Percentiles rank a stretch among this genome's conserved stretches.
Conservation (phyloP, 2,888 invertebrate genomes). For the Polydesmus complanatus region DNA sequence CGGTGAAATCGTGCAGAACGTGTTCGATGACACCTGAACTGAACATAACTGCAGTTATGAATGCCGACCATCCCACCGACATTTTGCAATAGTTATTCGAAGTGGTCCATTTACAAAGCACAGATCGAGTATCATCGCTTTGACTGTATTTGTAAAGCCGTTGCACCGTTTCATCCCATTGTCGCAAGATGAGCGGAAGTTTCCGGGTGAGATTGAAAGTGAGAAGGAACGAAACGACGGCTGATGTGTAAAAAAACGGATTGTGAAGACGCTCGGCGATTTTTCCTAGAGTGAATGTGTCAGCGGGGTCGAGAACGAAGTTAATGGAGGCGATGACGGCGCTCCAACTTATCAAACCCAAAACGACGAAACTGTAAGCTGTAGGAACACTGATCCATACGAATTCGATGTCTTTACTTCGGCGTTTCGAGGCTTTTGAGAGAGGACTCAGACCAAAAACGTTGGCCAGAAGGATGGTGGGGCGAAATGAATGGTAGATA, state of each 20-base stretch:
- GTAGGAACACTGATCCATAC: not conserved
- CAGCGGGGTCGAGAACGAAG: too few species aligned
- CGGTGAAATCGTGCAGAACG: not conserved
- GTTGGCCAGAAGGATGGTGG: conserved; percentile 5
- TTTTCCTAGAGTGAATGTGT: not conserved
- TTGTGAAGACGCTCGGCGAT: not conserved
- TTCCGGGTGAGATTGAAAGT: not conserved
- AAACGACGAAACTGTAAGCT: too few species aligned
- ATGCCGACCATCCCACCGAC: not conserved
- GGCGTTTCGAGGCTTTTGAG: not conserved
- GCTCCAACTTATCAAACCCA: too few species aligned
- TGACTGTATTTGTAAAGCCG: not conserved
- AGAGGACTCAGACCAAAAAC: conserved; percentile 8
- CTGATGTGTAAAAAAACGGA: not conserved
- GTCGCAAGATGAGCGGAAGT: not conserved
- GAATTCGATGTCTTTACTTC: not conserved
- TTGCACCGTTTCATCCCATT: not conserved
- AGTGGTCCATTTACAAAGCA: too few species aligned
- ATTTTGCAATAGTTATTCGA: not conserved
- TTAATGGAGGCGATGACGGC: too few species aligned
- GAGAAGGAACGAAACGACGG: not conserved
- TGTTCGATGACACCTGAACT: not conserved
- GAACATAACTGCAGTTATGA: not conserved
- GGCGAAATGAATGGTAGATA: conserved; percentile 9
- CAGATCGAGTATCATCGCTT: too few species aligned